Conservation (phyloP, 2,113 vertebrate genomes). For the Erinaceus europaeus region DNA sequence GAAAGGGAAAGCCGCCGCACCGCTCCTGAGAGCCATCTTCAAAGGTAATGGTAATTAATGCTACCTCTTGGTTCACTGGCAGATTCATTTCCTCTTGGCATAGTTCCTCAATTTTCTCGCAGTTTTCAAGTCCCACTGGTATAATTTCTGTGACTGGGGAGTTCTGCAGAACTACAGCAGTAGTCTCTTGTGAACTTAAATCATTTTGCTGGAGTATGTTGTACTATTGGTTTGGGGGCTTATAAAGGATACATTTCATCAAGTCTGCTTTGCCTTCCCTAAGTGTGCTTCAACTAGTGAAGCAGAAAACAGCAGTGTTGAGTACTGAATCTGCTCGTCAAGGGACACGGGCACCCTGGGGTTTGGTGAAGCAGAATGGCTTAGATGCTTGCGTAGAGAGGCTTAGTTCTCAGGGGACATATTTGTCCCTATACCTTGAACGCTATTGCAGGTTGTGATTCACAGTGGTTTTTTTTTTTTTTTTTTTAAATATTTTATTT, state of each 20-base stretch:
- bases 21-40: conserved; percentile 89
- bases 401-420: background rate
- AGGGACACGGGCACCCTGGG: background rate
- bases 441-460: background rate
- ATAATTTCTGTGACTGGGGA: background rate
- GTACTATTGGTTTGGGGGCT: background rate
- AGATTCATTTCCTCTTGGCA: no score
- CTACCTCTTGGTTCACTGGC: background rate
- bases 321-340: background rate
- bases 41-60: conserved; percentile 83
- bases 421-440: background rate
- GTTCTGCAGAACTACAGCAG: background rate
- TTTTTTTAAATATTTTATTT: no score
- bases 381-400: background rate
- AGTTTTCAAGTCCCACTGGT: background rate
- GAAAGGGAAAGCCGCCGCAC: conserved; percentile 85
- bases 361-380: background rate
- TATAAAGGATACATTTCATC: background rate
- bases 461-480: background rate
- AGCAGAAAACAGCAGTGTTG: background rate
- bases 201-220: background rate
- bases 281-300: background rate
- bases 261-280: background rate
- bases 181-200: background rate
- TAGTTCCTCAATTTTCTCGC: background rate